Percentiles rank a stretch among this genome's conserved stretches.
Evolutionary conservation across 1,140 invertebrate species (phyloP).

Genomic region (Antheraea pernyi): DNA sequence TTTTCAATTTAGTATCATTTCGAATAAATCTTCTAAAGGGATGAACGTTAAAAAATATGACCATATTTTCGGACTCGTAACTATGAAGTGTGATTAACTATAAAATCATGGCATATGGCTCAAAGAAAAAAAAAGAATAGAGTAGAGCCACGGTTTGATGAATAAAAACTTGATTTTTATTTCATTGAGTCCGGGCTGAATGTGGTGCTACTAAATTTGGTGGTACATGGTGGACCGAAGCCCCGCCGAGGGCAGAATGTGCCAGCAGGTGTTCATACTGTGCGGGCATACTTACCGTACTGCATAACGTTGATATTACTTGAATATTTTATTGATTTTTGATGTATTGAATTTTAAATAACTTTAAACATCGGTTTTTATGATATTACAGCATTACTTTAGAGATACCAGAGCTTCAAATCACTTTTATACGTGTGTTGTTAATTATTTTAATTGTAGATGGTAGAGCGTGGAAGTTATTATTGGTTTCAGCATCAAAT

Average conservation of each 20-base stretch:
- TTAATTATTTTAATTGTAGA: too few species aligned
- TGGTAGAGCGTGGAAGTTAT: too few species aligned
- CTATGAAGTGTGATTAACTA: constrained; percentile 19
- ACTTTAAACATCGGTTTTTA: too few species aligned
- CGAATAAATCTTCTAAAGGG: constrained; percentile 1
- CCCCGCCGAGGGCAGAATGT: constrained; percentile 62
- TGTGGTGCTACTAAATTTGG: constrained; percentile 30
- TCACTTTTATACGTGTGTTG: too few species aligned
- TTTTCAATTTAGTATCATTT: neutral
- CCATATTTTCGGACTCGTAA: constrained; percentile 14
- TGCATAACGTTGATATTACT: neutral
- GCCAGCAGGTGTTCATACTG: constrained; percentile 58
- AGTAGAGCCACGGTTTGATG: constrained; percentile 17
- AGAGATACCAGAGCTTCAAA: too few species aligned
- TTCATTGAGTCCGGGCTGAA: constrained; percentile 17
- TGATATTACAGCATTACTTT: too few species aligned
- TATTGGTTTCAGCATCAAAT: too few species aligned
- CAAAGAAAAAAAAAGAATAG: constrained; percentile 15
- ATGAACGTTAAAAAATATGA: neutral
- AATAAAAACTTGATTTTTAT: constrained; percentile 29
- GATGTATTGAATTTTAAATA: neutral
- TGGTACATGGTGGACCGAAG: constrained; percentile 45
- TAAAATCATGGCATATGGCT: constrained; percentile 10
- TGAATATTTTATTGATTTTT: neutral
- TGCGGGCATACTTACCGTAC: neutral